Conservation (phyloP, 1,140 invertebrate genomes). For the Cydia strobilella region DNA sequence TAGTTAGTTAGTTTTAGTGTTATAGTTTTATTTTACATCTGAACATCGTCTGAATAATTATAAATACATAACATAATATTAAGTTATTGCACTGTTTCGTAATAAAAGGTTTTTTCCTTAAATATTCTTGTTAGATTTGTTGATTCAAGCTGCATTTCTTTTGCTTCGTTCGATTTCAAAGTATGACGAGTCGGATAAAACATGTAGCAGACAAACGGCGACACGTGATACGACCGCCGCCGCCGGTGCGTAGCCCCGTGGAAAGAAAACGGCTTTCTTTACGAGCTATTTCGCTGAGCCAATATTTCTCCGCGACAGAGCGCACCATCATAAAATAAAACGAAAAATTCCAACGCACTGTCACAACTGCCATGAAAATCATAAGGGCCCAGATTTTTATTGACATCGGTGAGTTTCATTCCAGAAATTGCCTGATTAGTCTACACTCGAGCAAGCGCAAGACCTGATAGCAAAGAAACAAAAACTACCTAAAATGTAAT, state of each 20-base stretch:
- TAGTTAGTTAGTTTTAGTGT: too few relatives aligned
- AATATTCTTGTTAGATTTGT: too few relatives aligned
- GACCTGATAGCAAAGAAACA: not conserved
- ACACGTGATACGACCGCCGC: constrained; percentile 38
- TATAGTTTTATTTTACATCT: too few relatives aligned
- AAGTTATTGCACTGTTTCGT: too few relatives aligned
- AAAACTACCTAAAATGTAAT: too few relatives aligned
- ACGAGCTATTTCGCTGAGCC: constrained; percentile 78
- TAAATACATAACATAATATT: too few relatives aligned
- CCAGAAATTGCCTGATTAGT: constrained; percentile 58
- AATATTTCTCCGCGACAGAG: constrained; percentile 79
- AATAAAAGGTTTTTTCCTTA: too few relatives aligned
- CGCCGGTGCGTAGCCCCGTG: constrained; percentile 69
- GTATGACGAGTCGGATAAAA: not conserved
- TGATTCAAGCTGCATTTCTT: too few relatives aligned
- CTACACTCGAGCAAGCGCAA: not conserved
- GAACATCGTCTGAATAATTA: too few relatives aligned
- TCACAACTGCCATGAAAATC: constrained; percentile 74
- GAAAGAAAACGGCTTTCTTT: constrained; percentile 76
- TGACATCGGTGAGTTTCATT: constrained; percentile 61
- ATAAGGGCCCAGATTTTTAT: constrained; percentile 77
- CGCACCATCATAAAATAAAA: constrained; percentile 79
- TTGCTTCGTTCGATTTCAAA: too few relatives aligned
- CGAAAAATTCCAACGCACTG: constrained; percentile 77
- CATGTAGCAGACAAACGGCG: constrained; percentile 4